Percentiles rank a stretch among this genome's conserved stretches.
These are phyloP conservation scores for Cryptoprocta ferox DNA, from an alignment of 2,797 vertebrate genomes.

Conservation along the genomic window DNA sequence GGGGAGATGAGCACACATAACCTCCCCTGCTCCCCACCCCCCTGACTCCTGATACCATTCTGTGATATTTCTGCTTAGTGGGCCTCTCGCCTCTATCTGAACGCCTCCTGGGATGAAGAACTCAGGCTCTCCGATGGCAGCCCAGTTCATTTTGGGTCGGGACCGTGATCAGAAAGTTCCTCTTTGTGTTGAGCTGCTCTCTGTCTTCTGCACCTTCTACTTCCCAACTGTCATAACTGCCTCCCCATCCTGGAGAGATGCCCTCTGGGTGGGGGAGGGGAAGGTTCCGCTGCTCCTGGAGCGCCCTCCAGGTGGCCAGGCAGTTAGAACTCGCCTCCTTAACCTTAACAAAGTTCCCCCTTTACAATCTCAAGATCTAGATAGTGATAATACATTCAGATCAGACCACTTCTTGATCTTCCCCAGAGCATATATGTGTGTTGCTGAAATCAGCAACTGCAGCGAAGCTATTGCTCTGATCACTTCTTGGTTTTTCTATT, in stretches of 20 bases:
- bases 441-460: neutral
- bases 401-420: neutral
- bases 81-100: conserved; percentile 66
- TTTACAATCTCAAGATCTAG: neutral
- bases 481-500: neutral
- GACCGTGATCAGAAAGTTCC: conserved; percentile 65
- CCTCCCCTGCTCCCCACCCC: neutral
- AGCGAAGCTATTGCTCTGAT: neutral
- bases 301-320: neutral
- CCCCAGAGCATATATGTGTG: rapidly evolving
- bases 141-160: conserved; percentile 76
- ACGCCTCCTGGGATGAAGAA: conserved; percentile 68
- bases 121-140: conserved; percentile 60
- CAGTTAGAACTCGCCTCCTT: neutral
- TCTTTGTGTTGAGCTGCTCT: conserved; percentile 54
- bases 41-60: conserved; percentile 69
- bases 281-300: neutral
- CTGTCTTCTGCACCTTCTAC: conserved; percentile 74
- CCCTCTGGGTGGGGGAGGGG: neutral
- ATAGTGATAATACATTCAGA: neutral
- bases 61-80: conserved; percentile 61
- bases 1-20: neutral
- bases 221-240: conserved; percentile 80
- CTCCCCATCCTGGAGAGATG: neutral
- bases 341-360: neutral